These are phyloP conservation scores for Clarias gariepinus DNA, from an alignment of 2,113 vertebrate species.

Conservation along the genomic window DNA sequence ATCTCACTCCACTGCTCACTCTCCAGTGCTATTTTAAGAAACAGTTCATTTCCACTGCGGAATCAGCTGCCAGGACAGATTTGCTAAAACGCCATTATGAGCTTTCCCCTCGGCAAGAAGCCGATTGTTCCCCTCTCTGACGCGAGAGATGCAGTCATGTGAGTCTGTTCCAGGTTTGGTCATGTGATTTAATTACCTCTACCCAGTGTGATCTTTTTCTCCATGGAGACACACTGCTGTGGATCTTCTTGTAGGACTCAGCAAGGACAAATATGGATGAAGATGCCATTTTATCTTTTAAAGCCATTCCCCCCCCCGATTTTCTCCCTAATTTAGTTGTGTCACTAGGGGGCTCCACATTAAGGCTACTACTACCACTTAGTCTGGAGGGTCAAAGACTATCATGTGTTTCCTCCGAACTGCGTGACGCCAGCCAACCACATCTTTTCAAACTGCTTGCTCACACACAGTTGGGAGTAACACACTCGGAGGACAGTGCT, in stretches of 20 bases:
- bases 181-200: conserved; percentile 29
- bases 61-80: conserved; percentile 36
- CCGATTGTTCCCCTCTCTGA: conserved; percentile 25
- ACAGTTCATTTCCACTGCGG: conserved; percentile 30
- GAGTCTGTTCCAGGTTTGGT: conserved; percentile 5
- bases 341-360: no score
- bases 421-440: no score
- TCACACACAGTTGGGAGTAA: no score
- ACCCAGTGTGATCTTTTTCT: conserved; percentile 22
- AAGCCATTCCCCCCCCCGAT: no score
- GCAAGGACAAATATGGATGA: conserved; percentile 23
- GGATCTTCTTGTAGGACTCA: conserved; percentile 19
- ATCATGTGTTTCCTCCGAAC: no score
- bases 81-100: conserved; percentile 23
- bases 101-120: conserved; percentile 14
- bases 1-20: conserved; percentile 26
- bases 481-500: no score
- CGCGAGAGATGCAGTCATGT: conserved; percentile 4
- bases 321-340: no score
- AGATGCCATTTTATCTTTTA: conserved; percentile 4
- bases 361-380: no score
- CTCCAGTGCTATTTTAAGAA: conserved; percentile 41
- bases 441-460: no score
- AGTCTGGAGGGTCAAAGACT: no score
- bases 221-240: conserved; percentile 1